A percentile compares a stretch with the other conserved stretches of the same genome.
Evolutionary conservation across 2,888 invertebrate species (phyloP).

Genomic region (Sphaeridia pumilis): DNA sequence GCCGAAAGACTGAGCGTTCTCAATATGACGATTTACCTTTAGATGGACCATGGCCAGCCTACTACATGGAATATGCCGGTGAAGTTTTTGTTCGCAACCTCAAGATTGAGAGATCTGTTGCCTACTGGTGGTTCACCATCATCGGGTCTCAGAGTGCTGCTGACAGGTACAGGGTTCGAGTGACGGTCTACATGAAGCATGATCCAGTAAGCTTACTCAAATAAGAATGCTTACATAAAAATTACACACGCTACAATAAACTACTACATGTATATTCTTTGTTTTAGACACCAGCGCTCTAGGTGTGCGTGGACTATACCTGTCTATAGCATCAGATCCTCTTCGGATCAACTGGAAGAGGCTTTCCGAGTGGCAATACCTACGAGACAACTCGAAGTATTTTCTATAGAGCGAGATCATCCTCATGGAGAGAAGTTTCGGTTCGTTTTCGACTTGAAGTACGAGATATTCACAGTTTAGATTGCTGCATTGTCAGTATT

Average conservation of each 20-base stretch:
- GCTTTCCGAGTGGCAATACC: slow-evolving; percentile 25
- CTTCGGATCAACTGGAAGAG: slow-evolving; percentile 13
- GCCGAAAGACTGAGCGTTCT: no score
- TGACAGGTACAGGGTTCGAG: slow-evolving; percentile 21
- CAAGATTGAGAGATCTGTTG: slow-evolving; percentile 23
- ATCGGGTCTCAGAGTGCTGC: slow-evolving; percentile 23
- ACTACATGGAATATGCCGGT: slow-evolving; percentile 24
- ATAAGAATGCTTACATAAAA: neutral
- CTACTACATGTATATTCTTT: no score
- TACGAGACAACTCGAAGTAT: slow-evolving; percentile 20
- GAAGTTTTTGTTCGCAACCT: slow-evolving; percentile 25
- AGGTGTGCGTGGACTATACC: slow-evolving; percentile 27
- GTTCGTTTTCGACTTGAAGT: slow-evolving; percentile 28
- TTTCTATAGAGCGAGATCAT: slow-evolving; percentile 19
- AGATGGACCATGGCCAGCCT: slow-evolving; percentile 32
- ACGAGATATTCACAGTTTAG: slow-evolving; percentile 20
- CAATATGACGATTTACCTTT: no score
- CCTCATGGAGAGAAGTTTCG: slow-evolving; percentile 26
- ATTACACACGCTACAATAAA: neutral
- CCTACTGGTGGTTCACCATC: slow-evolving; percentile 30
- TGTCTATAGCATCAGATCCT: slow-evolving; percentile 19
- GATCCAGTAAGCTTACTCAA: slow-evolving; percentile 12
- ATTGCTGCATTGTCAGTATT: no score
- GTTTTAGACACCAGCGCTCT: slow-evolving; percentile 19
- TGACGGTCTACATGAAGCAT: slow-evolving; percentile 29